Evolutionary conservation across 2,113 vertebrate species (phyloP), one percentile per base, ranked within the genome.

Genomic region (Morone chrysops): DNA sequence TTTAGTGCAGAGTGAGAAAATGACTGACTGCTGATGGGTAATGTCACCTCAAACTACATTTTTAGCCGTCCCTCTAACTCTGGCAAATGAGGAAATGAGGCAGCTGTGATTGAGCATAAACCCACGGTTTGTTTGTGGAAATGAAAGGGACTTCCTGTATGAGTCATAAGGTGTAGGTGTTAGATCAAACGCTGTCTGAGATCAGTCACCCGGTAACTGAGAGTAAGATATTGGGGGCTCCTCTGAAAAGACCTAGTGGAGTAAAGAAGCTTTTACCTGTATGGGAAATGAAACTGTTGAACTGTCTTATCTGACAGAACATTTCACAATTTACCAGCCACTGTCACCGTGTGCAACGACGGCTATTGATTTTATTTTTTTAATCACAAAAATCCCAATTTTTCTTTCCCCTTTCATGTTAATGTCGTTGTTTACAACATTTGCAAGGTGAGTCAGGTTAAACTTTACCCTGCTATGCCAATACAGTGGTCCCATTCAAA

Each of bases 31-130:
- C 60, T 66, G 40, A 68, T 48, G 53, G 10, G 50, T 8, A 0
- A 0, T 12, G 48, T 80, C n/a, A 1, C n/a, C 36, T 31, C 12
- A 17, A 20, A 22, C 20, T 50, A 38, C 18, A 22, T 38, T 31
- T 48, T 60, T 4, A 73, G 41, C 25, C 40, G 6, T 13, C 6
- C 1, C 8, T 47, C 7, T 16, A n/a, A 13, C 60, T 36, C 54
- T 62, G 18, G 6, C 11, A 61, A 65, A 50, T 41, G 66, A 75
- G 61, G 80, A 82, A 57, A 65, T 31, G 36, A 76, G 56, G 61
- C 38, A 76, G 20, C 48, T 4, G 50, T 54, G 50, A 54, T 65
- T 25, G 48, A 62, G 48, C 60, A 31, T 18, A 2, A 48, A 50
- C 8, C 65, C 47, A 22, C 13, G 9, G 17, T n/a, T 51, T 25